These are phyloP conservation scores for Drosophila subquinaria DNA, from an alignment of 2,888 invertebrate genomes.

Conservation along the genomic window DNA sequence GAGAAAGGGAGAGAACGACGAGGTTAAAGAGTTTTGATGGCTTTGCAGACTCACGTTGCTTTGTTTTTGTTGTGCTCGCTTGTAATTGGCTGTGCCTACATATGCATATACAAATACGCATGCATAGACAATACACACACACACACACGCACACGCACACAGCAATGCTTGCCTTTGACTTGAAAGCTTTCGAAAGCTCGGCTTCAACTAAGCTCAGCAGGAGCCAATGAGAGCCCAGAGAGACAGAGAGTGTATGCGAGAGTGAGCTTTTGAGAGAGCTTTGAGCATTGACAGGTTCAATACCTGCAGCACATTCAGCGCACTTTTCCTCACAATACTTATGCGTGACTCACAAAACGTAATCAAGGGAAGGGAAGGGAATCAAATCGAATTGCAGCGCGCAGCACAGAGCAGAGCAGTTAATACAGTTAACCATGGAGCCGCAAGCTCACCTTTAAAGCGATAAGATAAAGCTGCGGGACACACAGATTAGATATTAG, in stretches of 20 bases:
- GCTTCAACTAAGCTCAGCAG: constrained; percentile 31
- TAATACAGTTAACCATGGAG: constrained; percentile 66
- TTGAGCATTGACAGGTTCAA: constrained; percentile 14
- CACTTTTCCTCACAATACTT: constrained; percentile 17
- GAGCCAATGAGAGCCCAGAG: background rate
- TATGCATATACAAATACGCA: background rate
- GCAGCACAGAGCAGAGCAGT: constrained; percentile 1
- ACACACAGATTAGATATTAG: constrained; percentile 59
- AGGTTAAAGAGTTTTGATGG: constrained; percentile 28
- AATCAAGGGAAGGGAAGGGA: background rate
- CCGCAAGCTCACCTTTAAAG: constrained; percentile 77
- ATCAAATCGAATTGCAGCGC: constrained; percentile 27
- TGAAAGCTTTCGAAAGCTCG: constrained; percentile 26
- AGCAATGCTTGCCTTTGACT: background rate
- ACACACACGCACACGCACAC: background rate
- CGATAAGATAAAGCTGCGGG: constrained; percentile 70
- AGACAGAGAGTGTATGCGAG: background rate
- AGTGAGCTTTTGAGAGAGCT: constrained; percentile 4
- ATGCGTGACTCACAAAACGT: constrained; percentile 19
- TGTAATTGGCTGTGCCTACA: constrained; percentile 17
- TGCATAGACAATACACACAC: background rate
- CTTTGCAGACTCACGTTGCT: constrained; percentile 38
- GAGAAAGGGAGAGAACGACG: background rate
- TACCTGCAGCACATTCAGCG: constrained; percentile 2
- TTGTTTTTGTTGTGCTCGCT: constrained; percentile 6